These are phyloP conservation scores for Deilephila elpenor DNA, from an alignment of 2,888 invertebrate genomes.

Conservation along the genomic window DNA sequence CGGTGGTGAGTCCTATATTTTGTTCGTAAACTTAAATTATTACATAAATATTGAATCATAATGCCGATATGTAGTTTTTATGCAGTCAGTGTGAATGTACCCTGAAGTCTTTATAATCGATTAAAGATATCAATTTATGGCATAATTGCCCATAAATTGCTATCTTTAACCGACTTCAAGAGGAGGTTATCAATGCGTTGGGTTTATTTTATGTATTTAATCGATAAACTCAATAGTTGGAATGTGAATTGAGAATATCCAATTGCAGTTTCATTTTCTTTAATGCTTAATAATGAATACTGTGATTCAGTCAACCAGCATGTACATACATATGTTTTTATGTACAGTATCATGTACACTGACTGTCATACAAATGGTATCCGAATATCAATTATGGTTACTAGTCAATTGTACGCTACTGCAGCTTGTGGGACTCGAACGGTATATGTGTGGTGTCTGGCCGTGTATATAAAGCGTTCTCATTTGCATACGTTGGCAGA, in stretches of 20 bases:
- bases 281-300: not conserved
- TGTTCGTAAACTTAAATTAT: slow-evolving; percentile 1
- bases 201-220: no score
- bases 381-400: not conserved
- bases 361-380: not conserved
- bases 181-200: no score
- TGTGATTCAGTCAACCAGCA: not conserved
- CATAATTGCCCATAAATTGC: not conserved
- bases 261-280: not conserved
- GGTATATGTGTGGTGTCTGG: not conserved
- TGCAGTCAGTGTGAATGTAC: not conserved
- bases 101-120: not conserved
- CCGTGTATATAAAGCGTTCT: slow-evolving; percentile 6
- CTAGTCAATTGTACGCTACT: slow-evolving; percentile 13
- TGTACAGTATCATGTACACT: no score
- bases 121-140: not conserved
- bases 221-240: no score
- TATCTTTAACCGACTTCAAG: no score
- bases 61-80: not conserved
- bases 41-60: not conserved
- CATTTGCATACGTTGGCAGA: slow-evolving; percentile 12
- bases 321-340: not conserved
- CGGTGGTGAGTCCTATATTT: slow-evolving; percentile 13
- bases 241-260: not conserved
- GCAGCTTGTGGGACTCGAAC: slow-evolving; percentile 15